Conservation (phyloP, 2,113 vertebrate species). For the Mohoua ochrocephala region DNA sequence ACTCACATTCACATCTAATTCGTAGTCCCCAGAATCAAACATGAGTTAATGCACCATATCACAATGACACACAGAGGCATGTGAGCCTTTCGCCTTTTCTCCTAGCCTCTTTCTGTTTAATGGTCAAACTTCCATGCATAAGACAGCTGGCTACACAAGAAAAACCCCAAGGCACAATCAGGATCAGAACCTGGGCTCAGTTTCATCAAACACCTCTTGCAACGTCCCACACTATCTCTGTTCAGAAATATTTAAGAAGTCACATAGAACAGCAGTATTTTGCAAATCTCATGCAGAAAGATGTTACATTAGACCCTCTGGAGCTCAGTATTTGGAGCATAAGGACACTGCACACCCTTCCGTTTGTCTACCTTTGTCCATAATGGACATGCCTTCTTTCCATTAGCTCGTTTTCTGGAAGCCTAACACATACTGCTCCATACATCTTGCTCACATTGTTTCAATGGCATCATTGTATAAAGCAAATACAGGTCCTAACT, state of each 20-base stretch:
- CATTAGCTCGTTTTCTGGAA: accelerated
- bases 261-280: neutral
- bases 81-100: neutral
- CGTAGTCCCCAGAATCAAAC: accelerated
- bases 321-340: neutral
- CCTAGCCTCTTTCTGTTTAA: neutral
- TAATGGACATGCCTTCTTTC: neutral
- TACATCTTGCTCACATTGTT: neutral
- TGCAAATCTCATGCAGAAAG: neutral
- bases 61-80: neutral
- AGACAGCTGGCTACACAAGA: neutral
- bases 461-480: neutral
- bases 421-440: neutral
- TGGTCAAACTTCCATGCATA: neutral
- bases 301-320: neutral
- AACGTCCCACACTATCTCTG: neutral
- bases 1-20: neutral
- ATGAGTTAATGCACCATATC: neutral
- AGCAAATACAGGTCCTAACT: neutral
- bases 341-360: neutral
- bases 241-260: neutral
- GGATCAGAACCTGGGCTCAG: neutral
- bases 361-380: neutral
- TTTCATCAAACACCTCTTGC: neutral
- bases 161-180: neutral